Percentiles rank a stretch among this genome's conserved stretches.
phyloP scores from a whole-genome alignment of 2,797 vertebrate species.

The Xiphophorus birchmanni region DNA sequence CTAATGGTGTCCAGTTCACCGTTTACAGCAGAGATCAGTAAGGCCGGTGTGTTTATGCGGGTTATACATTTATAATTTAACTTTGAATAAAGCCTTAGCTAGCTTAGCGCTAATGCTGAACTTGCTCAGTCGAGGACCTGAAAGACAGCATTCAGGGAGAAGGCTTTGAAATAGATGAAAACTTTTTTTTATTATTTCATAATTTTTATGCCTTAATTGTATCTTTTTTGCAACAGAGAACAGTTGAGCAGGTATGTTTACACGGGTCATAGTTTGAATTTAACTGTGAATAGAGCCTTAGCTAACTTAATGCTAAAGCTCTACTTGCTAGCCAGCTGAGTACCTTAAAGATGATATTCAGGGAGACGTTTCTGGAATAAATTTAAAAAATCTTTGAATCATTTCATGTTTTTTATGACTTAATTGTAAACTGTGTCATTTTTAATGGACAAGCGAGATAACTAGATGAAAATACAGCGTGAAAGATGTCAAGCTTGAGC shows the following conservation, averaged over 20 bases:
- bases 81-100: not conserved
- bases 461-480: not conserved
- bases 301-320: not conserved
- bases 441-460: not conserved
- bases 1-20: not conserved
- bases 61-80: not conserved
- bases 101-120: not conserved
- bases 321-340: not conserved
- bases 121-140: not conserved
- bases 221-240: not conserved
- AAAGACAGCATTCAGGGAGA: not conserved
- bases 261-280: not conserved
- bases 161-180: not conserved
- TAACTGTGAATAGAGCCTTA: not conserved
- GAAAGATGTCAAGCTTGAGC: not conserved
- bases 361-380: not conserved
- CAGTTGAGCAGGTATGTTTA: not conserved
- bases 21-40: not conserved
- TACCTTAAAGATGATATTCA: not conserved
- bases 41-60: not conserved
- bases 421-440: not conserved
- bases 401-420: not conserved
- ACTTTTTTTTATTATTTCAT: no score
- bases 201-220: no score
- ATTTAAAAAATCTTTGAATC: not conserved